A percentile compares a stretch with the other conserved stretches of the same genome.
Evolutionary conservation across 2,113 vertebrate species (phyloP).

Genomic region (Neofelis nebulosa): DNA sequence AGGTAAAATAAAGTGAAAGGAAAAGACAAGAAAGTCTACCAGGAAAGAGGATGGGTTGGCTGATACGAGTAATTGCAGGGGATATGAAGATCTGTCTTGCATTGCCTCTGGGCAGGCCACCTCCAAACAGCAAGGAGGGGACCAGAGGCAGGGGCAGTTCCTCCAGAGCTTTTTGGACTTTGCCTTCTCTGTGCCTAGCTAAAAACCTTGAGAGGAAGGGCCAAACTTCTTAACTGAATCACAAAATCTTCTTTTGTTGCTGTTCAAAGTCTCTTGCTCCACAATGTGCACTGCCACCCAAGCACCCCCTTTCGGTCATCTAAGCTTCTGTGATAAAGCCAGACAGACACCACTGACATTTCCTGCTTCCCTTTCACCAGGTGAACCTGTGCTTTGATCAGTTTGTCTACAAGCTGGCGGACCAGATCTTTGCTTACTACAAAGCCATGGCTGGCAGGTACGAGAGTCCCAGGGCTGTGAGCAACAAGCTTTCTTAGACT

Average conservation of each 20-base stretch:
- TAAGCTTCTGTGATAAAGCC: neutral
- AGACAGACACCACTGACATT: neutral
- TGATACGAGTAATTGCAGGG: rapidly evolving
- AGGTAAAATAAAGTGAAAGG: neutral
- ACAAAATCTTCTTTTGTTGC: neutral
- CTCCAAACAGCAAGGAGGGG: neutral
- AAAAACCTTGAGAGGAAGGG: neutral
- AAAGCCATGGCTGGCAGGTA: constrained; percentile 99
- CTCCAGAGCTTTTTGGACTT: neutral
- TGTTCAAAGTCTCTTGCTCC: neutral
- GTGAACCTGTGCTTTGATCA: constrained; percentile 99
- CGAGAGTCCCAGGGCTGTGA: neutral
- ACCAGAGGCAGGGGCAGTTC: rapidly evolving
- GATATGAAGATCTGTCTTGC: no score
- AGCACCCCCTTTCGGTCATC: neutral
- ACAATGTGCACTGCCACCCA: rapidly evolving
- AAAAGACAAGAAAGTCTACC: neutral
- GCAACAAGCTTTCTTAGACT: neutral
- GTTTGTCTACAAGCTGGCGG: constrained; percentile 99
- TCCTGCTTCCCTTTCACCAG: constrained; percentile 80
- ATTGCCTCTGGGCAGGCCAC: rapidly evolving
- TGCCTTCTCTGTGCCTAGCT: neutral
- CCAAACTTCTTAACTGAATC: neutral
- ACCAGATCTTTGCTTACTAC: constrained; percentile 99
- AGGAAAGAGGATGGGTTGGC: neutral